A percentile compares a stretch with the other conserved stretches of the same genome.
Evolutionary conservation across 1,140 invertebrate species (phyloP).

Genomic region (Bradysia coprophila): DNA sequence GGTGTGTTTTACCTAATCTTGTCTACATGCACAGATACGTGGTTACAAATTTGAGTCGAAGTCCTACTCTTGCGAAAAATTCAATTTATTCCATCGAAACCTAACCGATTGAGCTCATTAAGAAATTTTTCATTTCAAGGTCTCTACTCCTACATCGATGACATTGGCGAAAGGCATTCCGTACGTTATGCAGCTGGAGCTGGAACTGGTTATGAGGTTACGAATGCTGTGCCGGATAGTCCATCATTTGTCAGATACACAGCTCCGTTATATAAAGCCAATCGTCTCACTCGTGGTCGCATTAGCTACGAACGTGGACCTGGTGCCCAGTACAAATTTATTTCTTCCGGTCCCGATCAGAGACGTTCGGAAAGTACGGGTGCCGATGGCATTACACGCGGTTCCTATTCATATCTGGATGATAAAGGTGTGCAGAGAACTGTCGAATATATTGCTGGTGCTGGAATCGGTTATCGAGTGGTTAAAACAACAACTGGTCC

Average conservation of each 20-base stretch:
- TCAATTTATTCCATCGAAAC: too few relatives aligned
- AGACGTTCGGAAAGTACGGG: slow-evolving; percentile 44
- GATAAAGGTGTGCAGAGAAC: slow-evolving; percentile 51
- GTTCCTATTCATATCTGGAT: slow-evolving; percentile 54
- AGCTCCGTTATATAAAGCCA: slow-evolving; percentile 17
- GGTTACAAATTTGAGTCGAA: too few relatives aligned
- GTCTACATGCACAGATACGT: too few relatives aligned
- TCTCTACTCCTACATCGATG: slow-evolving; percentile 47
- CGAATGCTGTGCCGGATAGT: slow-evolving; percentile 44
- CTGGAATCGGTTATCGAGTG: slow-evolving; percentile 51
- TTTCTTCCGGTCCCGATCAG: slow-evolving; percentile 48
- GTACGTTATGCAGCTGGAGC: slow-evolving; percentile 51
- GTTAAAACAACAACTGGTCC: slow-evolving; percentile 17
- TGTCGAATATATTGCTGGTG: slow-evolving; percentile 53
- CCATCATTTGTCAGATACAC: slow-evolving; percentile 15
- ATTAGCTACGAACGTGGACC: slow-evolving; percentile 20
- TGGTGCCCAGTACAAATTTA: slow-evolving; percentile 31
- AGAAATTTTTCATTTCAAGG: slow-evolving; percentile 17
- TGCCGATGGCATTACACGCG: slow-evolving; percentile 41
- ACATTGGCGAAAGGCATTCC: slow-evolving; percentile 47
- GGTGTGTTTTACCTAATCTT: too few relatives aligned
- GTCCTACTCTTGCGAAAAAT: too few relatives aligned
- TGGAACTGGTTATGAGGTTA: slow-evolving; percentile 49
- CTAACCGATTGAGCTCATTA: background rate
- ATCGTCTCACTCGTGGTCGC: slow-evolving; percentile 14